A percentile compares a stretch with the other conserved stretches of the same genome.
phyloP scores from a whole-genome alignment of 2,113 vertebrate genomes.

The Galbula dea region DNA sequence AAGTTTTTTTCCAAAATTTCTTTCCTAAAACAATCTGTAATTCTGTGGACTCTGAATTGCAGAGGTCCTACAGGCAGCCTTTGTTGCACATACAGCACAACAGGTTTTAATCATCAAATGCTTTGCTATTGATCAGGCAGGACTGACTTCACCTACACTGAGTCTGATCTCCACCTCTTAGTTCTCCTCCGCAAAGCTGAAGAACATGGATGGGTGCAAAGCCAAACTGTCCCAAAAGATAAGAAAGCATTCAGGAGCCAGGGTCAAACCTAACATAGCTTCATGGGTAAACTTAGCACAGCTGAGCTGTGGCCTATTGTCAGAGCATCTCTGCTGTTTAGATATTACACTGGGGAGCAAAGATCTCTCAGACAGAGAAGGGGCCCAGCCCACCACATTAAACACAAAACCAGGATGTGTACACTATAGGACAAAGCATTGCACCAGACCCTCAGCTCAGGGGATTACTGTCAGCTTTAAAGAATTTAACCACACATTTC shows the following conservation, averaged over 20 bases:
- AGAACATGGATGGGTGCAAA: background rate
- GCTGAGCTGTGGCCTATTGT: background rate
- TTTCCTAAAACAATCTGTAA: background rate
- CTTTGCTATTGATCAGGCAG: background rate
- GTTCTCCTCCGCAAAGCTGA: background rate
- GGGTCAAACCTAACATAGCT: background rate
- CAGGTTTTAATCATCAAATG: background rate
- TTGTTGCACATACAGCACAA: background rate
- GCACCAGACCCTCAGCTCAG: background rate
- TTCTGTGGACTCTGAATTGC: background rate
- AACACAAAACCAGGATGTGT: background rate
- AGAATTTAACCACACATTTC: constrained; percentile 29
- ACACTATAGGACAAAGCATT: background rate
- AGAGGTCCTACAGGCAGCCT: background rate
- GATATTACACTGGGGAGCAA: background rate
- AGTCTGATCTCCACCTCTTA: background rate
- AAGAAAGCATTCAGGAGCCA: background rate
- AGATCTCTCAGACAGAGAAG: background rate
- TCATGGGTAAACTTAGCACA: background rate
- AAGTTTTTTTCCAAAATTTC: background rate
- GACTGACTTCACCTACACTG: background rate
- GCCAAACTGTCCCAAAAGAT: background rate
- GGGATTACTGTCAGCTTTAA: background rate
- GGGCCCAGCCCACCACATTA: background rate
- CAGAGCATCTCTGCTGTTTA: background rate